Conservation (phyloP, 2,113 vertebrate species). For the Xiphophorus hellerii region DNA sequence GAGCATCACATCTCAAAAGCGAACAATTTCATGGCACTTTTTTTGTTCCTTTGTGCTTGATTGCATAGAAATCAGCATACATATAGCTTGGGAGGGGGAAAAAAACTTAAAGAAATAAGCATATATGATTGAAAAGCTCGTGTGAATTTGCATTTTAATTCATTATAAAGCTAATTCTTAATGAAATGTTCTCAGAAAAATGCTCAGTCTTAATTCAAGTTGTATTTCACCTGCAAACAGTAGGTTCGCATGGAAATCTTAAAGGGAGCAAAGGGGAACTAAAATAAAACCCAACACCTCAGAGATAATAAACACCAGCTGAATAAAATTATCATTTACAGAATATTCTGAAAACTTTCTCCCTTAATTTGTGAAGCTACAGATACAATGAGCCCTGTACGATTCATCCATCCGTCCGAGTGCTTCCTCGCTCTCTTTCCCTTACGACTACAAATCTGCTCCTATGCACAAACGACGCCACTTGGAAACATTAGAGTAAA, state of each 20-base stretch:
- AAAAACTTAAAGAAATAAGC: conserved; percentile 57
- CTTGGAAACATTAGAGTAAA: conserved; percentile 47
- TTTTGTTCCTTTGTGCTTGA: conserved; percentile 74
- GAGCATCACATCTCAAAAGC: conserved; percentile 56
- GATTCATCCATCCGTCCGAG: conserved; percentile 15
- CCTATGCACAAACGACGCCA: conserved; percentile 50
- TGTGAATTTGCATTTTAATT: conserved; percentile 38
- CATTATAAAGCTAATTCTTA: conserved; percentile 27
- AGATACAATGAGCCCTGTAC: conserved; percentile 17
- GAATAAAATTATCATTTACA: conserved; percentile 36
- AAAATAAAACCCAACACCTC: conserved; percentile 11
- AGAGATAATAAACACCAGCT: conserved; percentile 26
- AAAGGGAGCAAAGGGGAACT: background rate
- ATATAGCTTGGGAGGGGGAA: conserved; percentile 4
- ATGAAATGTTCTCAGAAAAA: conserved; percentile 29
- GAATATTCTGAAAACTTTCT: conserved; percentile 26
- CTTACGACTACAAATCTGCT: conserved; percentile 51
- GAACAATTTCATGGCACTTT: conserved; percentile 76
- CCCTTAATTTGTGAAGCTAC: conserved; percentile 57
- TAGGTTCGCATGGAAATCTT: background rate
- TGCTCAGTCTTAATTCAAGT: conserved; percentile 12
- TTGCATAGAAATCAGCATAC: conserved; percentile 78
- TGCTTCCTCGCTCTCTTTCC: conserved; percentile 27
- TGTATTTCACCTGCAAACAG: background rate
- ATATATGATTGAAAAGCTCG: conserved; percentile 42